Base-by-base conservation (phyloP, 1,140 invertebrate species). In the Proctacanthus coquilletti region DNA sequence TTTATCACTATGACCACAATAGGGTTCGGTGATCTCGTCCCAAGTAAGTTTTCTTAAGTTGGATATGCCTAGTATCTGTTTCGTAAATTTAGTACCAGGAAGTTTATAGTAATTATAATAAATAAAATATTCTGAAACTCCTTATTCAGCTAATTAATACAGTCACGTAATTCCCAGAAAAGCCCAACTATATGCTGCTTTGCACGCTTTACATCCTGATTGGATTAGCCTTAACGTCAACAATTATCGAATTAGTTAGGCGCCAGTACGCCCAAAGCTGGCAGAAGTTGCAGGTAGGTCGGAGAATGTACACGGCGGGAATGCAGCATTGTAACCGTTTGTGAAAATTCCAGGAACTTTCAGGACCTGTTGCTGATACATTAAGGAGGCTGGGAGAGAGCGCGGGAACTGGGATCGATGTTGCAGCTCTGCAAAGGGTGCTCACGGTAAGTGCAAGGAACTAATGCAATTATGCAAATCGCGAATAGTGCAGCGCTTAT, bases 1-100 rank as follows among this genome's bases (percentile, higher is more conserved):
- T 93, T 93, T 51, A 84, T 93, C 33, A 92, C 88, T 1, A 88
- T 93, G 84, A 89, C 87, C 36, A 93, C 88, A 1, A 91, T 92
- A 45, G 88, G 88, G 13, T 89, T 94, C 49, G 87, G 87, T 20
- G 87, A 93, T 65, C 67, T 89, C 15, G 85, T 91, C 27, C 88
- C 86, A 49, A 82, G 85, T 84, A 68, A 74, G 70, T 67, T 6
- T 34, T 19, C 11, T 34, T 39, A 3, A 27, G 5, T 34, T 9
- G 15, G 8, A 4, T 11, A 20, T 10, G 4, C 29, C 2, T 39
- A 5, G 17, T 5, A 25, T 1, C 9, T n/a, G 17, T 18, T 8
- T 8, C 23, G 8, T 8, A 25, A 15, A 34, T 34, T 10, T 34
- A 2, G 19, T 29, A 18, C 25, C 15, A 19, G 17, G 11, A n/a